A percentile compares a stretch with the other conserved stretches of the same genome.
These are phyloP conservation scores for Micromys minutus DNA, from an alignment of 2,113 vertebrate species.

Conservation along the genomic window DNA sequence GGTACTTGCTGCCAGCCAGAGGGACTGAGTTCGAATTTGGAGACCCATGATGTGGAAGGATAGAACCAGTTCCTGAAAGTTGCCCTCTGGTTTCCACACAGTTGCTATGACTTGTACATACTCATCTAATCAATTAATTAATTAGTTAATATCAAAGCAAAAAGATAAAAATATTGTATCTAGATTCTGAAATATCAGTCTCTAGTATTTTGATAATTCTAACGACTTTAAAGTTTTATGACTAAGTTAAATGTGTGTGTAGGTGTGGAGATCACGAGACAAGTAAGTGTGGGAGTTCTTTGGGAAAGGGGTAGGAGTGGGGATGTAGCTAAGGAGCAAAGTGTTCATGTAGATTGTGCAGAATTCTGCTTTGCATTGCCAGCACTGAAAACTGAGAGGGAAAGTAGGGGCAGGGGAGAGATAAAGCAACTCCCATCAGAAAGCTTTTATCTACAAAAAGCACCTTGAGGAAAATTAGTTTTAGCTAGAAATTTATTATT, in stretches of 20 bases:
- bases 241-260: neutral
- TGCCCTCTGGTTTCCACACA: neutral
- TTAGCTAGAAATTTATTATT: conserved; percentile 15
- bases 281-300: neutral
- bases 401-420: neutral
- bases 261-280: too few species aligned
- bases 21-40: neutral
- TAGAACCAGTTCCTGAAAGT: neutral
- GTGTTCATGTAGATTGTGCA: neutral
- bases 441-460: neutral
- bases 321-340: neutral
- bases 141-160: neutral
- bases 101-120: neutral
- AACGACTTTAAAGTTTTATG: neutral
- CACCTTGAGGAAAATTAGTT: neutral
- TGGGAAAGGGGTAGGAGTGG: neutral
- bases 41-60: neutral
- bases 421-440: neutral
- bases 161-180: neutral
- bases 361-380: neutral
- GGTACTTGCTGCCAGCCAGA: neutral
- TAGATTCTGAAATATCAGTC: neutral
- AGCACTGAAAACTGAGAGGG: neutral
- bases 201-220: neutral
- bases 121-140: neutral